Evolutionary conservation across 2,797 vertebrate species (phyloP), one percentile per base, ranked within the genome.

Genomic region (Syngnathus rostellatus): DNA sequence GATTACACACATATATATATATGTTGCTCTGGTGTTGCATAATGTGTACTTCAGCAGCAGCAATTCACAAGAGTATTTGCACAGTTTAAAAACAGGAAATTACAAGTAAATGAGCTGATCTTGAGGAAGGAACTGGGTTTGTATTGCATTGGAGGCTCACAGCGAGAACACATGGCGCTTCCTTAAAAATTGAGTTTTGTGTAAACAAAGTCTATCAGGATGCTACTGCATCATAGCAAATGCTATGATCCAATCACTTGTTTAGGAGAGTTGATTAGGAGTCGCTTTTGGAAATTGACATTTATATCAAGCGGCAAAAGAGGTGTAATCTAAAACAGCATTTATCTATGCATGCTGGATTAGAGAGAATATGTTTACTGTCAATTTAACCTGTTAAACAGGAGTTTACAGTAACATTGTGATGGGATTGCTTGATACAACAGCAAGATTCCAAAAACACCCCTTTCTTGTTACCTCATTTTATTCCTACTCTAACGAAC

Each of bases 31-130:
- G 61, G 5, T 19, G 41, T 83, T 83, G 66, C 66, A 39, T 68
- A 75, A 84, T 7, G 19, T 1, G 43, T 63, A 67, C 66, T 74
- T 72, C 77, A 54, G 72, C 63, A 62, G 69, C 48, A 19, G 68
- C 72, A 69, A 60, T 5, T 63, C 68, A 63, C 70, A 73, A 65
- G 50, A 77, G 65, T 1, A 50, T 68, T 77, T 76, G 63, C 76
- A 79, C 79, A 7, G 74, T 68, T 58, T 39, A 39, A 75, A 78
- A 88, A 89, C 86, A 90, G 88, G 89, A 91, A 91, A 88, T 85
- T 82, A 72, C 81, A 82, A 63, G 60, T 78, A 62, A 81, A 64
- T 59, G 69, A 67, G 72, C 77, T n/a, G 45, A 64, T 50, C 70
- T 70, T 45, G 8, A 72, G 71, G 67, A 65, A 72, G 78, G 10